phyloP scores from a whole-genome alignment of 2,797 vertebrate species.

The Lates japonicus region DNA sequence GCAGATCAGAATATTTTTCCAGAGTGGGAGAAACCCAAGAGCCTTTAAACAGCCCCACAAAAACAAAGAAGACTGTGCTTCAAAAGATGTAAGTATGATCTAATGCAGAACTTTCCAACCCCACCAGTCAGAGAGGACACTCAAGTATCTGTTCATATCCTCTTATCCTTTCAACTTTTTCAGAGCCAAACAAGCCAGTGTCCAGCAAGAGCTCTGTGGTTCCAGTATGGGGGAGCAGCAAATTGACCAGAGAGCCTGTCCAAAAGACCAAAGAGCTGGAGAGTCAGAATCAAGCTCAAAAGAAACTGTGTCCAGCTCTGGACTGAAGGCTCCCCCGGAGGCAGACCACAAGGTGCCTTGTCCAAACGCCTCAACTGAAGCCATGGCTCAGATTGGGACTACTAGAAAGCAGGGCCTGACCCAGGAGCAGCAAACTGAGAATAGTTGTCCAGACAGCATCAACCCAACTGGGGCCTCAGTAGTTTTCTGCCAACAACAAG shows the following conservation, averaged over 20 bases:
- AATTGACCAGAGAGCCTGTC: conserved; percentile 38
- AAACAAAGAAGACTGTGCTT: conserved; percentile 84
- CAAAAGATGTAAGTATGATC: conserved; percentile 87
- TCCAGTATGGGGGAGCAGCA: conserved; percentile 43
- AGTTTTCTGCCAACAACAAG: conserved; percentile 47
- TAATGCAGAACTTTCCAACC: conserved; percentile 77
- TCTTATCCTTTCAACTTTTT: conserved; percentile 57
- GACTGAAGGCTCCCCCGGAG: conserved; percentile 25
- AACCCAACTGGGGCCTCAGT: conserved; percentile 41
- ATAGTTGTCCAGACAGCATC: conserved; percentile 40
- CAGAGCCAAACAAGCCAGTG: conserved; percentile 79
- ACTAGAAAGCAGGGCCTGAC: conserved; percentile 33
- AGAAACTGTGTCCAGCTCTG: conserved; percentile 34
- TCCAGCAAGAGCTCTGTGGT: conserved; percentile 53
- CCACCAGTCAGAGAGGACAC: conserved; percentile 69
- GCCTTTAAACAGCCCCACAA: conserved; percentile 77
- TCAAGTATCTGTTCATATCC: conserved; percentile 67
- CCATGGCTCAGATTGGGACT: conserved; percentile 25
- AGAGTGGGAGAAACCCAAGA: conserved; percentile 81
- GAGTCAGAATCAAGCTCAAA: conserved; percentile 63
- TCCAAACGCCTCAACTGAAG: conserved; percentile 29
- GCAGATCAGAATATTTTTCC: conserved; percentile 87
- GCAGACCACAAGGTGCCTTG: conserved; percentile 34
- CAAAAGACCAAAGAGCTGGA: conserved; percentile 51
- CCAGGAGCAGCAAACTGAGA: conserved; percentile 48